These are phyloP conservation scores for Epistrophe grossulariae DNA, from an alignment of 2,888 invertebrate genomes.

Conservation along the genomic window DNA sequence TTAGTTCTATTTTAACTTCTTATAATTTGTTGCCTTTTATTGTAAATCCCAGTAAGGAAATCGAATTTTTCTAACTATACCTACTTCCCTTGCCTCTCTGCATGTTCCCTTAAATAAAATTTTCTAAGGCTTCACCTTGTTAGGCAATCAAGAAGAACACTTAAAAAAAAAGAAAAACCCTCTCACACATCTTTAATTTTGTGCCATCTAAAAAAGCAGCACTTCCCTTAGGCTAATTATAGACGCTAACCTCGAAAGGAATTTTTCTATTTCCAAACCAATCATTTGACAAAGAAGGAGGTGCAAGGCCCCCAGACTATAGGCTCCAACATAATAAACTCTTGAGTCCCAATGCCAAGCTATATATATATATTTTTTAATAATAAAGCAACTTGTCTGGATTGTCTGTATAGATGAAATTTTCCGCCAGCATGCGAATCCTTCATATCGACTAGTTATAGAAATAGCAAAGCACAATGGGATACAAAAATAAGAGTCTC, in stretches of 20 bases:
- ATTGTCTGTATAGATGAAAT: constrained; percentile 29
- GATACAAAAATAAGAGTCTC: neutral
- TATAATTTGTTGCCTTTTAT: too few species aligned
- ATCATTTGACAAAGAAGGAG: constrained; percentile 75
- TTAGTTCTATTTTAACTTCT: too few species aligned
- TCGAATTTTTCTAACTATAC: neutral
- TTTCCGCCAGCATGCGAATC: constrained; percentile 50
- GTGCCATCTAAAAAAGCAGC: neutral
- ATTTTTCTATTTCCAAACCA: constrained; percentile 72
- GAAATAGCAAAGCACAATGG: neutral
- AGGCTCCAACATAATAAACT: constrained; percentile 46
- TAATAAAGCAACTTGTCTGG: constrained; percentile 46
- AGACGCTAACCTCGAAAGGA: constrained; percentile 71
- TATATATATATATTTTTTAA: constrained; percentile 30
- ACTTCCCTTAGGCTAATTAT: constrained; percentile 69
- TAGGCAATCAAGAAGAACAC: neutral
- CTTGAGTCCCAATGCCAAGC: neutral
- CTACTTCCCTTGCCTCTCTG: neutral
- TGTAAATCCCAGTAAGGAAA: neutral
- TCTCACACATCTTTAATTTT: constrained; percentile 11
- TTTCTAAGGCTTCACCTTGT: neutral
- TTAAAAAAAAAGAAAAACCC: neutral
- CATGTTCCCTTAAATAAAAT: neutral
- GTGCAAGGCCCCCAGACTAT: constrained; percentile 63
- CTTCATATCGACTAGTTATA: neutral